Evolutionary conservation across 2,888 invertebrate species (phyloP).

Genomic region (Nemoura dubitans): DNA sequence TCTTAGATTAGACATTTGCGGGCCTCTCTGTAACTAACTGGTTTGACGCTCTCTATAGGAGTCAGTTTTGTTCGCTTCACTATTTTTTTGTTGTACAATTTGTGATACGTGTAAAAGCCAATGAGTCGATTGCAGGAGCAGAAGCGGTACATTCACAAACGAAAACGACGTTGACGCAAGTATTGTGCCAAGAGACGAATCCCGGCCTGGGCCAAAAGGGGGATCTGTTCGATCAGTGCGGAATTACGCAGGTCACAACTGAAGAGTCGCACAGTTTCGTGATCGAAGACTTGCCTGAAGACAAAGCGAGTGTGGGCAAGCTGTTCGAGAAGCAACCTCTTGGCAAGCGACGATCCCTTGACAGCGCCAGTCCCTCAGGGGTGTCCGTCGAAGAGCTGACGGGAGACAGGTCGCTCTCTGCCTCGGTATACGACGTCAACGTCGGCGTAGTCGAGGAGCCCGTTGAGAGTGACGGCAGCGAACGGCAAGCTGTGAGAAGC

Average conservation of each 20-base stretch:
- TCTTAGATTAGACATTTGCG: background rate
- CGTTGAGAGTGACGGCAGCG: constrained; percentile 59
- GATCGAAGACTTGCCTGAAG: constrained; percentile 28
- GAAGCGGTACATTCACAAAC: constrained; percentile 73
- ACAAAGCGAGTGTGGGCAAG: constrained; percentile 3
- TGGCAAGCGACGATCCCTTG: background rate
- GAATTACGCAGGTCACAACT: constrained; percentile 12
- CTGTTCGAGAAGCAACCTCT: constrained; percentile 25
- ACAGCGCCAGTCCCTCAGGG: background rate
- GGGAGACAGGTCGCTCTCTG: constrained; percentile 4
- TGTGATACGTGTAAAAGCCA: constrained; percentile 34
- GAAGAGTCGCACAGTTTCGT: constrained; percentile 32
- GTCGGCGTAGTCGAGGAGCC: constrained; percentile 65
- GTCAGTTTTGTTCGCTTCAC: constrained; percentile 23
- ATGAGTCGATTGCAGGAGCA: constrained; percentile 65
- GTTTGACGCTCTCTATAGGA: constrained; percentile 15
- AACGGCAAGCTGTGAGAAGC: constrained; percentile 44
- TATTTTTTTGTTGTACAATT: background rate
- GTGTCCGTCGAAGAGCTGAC: constrained; percentile 47
- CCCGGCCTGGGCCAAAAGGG: constrained; percentile 13
- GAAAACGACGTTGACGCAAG: constrained; percentile 70
- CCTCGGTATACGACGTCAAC: constrained; percentile 32
- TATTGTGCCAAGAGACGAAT: constrained; percentile 65
- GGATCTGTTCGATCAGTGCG: constrained; percentile 1
- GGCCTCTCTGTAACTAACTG: constrained; percentile 44